phyloP scores from a whole-genome alignment of 2,797 vertebrate species.

The Typhlichthys subterraneus region DNA sequence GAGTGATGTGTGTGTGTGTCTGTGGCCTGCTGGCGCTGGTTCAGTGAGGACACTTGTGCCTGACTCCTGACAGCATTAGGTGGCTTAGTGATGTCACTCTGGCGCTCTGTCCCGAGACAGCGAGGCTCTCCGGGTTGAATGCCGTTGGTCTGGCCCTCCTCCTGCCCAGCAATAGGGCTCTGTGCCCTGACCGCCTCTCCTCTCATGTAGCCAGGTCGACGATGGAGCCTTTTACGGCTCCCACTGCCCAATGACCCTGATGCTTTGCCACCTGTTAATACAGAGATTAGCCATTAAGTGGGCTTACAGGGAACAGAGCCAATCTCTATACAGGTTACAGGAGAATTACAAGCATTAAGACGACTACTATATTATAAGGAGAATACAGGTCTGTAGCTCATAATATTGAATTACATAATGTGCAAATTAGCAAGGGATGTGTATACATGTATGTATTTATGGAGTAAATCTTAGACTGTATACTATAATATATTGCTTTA shows the following conservation, averaged over 20 bases:
- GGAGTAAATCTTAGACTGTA: too few species aligned
- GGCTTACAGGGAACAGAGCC: slow-evolving; percentile 43
- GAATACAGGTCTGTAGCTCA: neutral
- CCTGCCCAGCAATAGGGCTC: slow-evolving; percentile 32
- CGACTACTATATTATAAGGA: neutral
- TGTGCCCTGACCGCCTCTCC: slow-evolving; percentile 57
- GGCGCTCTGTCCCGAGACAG: slow-evolving; percentile 13
- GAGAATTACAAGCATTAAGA: slow-evolving; percentile 1
- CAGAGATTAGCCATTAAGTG: slow-evolving; percentile 71
- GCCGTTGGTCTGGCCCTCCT: slow-evolving; percentile 27
- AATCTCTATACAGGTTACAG: slow-evolving; percentile 42
- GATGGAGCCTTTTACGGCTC: slow-evolving; percentile 73
- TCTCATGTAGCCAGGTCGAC: slow-evolving; percentile 84
- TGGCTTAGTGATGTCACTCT: slow-evolving; percentile 26
- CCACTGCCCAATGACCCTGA: slow-evolving; percentile 46
- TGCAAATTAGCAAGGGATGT: too few species aligned
- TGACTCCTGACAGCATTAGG: slow-evolving; percentile 22
- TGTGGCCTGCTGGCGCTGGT: slow-evolving; percentile 18
- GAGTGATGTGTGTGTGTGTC: slow-evolving; percentile 17
- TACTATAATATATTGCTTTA: too few species aligned
- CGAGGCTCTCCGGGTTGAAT: slow-evolving; percentile 48
- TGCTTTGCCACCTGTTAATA: slow-evolving; percentile 72
- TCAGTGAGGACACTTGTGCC: slow-evolving; percentile 25
- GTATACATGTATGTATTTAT: too few species aligned
- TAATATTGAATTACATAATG: too few species aligned